Evolutionary conservation across 2,888 invertebrate genomes (phyloP), one percentile per base, ranked within the genome.

Genomic region (Galerucella calmariensis): DNA sequence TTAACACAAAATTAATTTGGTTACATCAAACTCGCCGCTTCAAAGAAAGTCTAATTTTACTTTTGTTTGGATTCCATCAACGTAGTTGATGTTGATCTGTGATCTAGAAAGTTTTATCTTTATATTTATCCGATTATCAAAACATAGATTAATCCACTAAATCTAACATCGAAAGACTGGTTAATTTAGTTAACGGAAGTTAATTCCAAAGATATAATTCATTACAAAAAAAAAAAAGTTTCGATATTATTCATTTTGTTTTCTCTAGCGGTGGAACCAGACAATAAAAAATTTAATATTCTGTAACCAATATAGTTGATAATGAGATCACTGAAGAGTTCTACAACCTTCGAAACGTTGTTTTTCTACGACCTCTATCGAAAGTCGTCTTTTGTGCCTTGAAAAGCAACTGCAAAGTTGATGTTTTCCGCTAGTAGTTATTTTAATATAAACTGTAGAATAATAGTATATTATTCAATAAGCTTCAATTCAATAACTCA

Each of bases 31-130:
- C 9, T 59, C 1, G 35, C 51, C n/a, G 20, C 58, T 59, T 59
- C 58, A 59, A 59, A 59, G 58, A 12, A 1, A 59, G 12, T 59
- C 58, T 59, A 59, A 59, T 11, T 59, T 59, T 59, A 59, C 24
- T 10, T 10, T 59, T 59, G 20, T 59, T 59, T 59, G 58, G 58
- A 24, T 59, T 59, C 58, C 20, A 59, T 59, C 58, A 59, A 59
- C 58, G 20, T 59, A 59, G 12, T 20, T 56, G 20, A 16, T 56
- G 56, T 56, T 20, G 56, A 56, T 56, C 20, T 12, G 20, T 56
- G 16, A 56, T n/a, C 56, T 27, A 59, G 58, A 24, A 59, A 59
- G 58, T 59, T 59, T 27, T 10, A 59, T 59, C 11, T 24, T 59
- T 10, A 24, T 24, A 24, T 59, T 59, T 59, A 59, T 59, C 11